Evolutionary conservation across 64 coral and sea anemone species (phyloP), one percentile per base, ranked within the genome.

Genomic region (Catalaphyllia jardinei): DNA sequence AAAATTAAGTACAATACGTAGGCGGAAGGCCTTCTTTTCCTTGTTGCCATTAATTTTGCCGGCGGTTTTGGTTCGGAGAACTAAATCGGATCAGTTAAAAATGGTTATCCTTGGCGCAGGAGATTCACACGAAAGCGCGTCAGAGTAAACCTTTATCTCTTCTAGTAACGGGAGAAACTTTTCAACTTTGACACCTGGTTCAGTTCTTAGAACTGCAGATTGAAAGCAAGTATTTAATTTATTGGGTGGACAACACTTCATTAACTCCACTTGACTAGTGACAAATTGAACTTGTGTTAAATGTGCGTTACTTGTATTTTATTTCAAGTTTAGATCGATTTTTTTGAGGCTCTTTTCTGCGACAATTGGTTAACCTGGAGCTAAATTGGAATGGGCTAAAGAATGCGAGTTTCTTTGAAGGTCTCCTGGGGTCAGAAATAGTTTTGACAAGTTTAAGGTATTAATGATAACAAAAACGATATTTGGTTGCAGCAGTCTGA

Each of bases 401-500:
- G 31, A 35, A 83, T 65, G 79, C 20, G 27, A 17, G 15, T 14
- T 61, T 65, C 38, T 35, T 29, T 46, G 60, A 65, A 65, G 60
- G 29, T 64, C 27, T 22, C 38, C 60, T n/a, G 24, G 39, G 60
- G 59, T 64, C 79, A 64, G 22, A 17, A 33, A 39, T 17, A 27
- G 65, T 69, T 69, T 69, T 69, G 20, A 69, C 65, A 69, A 69
- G 65, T 69, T 10, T n/a, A 69, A 10, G 22, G 65, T 69, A 24
- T 24, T 69, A n/a, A 69, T 9, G 22, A 69, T 69, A 69, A 69
- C 20, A 19, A 83, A 39, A 67, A 60, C 10, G 64, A 64, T 42
- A 83, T 65, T 83, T 39, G 60, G 60, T 83, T 83, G 79, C 60
- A 83, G 38, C 16, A 65, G 17, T 20, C 29, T 30, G 31, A 83